phyloP scores from a whole-genome alignment of 2,888 invertebrate species.

The Ophioninae sp. region DNA sequence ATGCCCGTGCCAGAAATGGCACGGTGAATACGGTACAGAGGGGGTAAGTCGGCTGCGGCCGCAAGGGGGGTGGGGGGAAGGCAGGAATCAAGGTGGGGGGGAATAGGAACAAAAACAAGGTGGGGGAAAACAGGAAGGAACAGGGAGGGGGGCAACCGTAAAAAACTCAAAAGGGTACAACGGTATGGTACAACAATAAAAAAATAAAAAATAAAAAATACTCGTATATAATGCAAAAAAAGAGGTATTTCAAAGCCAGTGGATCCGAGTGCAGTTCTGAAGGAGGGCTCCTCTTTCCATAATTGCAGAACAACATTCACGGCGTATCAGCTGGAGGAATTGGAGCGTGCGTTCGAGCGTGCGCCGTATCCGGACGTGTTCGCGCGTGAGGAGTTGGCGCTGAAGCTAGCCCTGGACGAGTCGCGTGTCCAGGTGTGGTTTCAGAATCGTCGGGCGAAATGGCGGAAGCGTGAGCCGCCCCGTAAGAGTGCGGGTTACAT shows the following conservation, averaged over 20 bases:
- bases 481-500: slow-evolving; percentile 88
- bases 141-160: no score
- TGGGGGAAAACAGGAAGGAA: no score
- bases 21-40: no score
- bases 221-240: no score
- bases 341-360: slow-evolving; percentile 96
- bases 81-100: no score
- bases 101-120: no score
- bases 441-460: slow-evolving; percentile 95
- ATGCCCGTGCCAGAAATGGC: no score
- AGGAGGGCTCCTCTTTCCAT: not conserved
- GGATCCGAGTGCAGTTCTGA: not conserved
- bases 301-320: slow-evolving; percentile 94
- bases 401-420: slow-evolving; percentile 94
- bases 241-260: not conserved
- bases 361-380: slow-evolving; percentile 98
- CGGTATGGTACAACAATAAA: no score
- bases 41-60: no score
- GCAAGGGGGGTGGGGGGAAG: no score
- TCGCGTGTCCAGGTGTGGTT: slow-evolving; percentile 91
- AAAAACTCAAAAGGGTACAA: no score
- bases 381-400: slow-evolving; percentile 95
- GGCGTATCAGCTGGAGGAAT: slow-evolving; percentile 95
- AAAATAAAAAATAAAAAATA: no score
- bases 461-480: slow-evolving; percentile 96